Evolutionary conservation across 2,113 vertebrate species (phyloP).

Genomic region (Sigmodon hispidus): DNA sequence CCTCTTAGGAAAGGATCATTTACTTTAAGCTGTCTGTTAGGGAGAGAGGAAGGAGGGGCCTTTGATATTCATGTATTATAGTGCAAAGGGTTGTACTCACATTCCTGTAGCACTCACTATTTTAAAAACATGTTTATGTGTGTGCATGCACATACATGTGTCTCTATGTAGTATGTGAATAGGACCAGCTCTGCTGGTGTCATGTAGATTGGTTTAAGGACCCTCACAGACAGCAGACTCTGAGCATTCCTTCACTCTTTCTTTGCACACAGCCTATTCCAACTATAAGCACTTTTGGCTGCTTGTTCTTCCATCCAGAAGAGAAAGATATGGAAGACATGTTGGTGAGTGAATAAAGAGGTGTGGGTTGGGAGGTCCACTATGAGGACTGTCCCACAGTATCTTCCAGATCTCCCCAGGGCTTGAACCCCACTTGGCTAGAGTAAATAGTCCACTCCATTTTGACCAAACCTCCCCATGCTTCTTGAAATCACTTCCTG

Average conservation of each 20-base stretch:
- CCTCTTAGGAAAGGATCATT: conserved; percentile 1
- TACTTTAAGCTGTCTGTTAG: conserved; percentile 48
- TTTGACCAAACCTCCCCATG: background rate
- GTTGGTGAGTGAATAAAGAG: background rate
- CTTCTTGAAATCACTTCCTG: background rate
- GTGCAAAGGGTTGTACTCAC: background rate
- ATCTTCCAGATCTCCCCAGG: background rate
- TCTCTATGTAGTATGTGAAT: background rate
- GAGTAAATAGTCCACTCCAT: background rate
- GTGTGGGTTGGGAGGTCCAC: background rate
- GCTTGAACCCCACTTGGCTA: background rate
- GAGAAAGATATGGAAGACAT: background rate
- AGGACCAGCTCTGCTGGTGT: background rate
- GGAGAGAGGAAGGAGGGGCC: background rate
- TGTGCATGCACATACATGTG: background rate
- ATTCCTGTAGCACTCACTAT: background rate
- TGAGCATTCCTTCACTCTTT: background rate
- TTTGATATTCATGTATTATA: conserved; percentile 41
- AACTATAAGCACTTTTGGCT: background rate
- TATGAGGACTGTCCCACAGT: background rate
- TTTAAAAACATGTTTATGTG: background rate
- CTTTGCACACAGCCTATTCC: background rate
- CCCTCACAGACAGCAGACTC: background rate
- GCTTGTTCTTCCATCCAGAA: background rate
- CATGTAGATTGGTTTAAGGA: background rate